Evolutionary conservation across 2,113 vertebrate genomes (phyloP).

Genomic region (Vireo altiloquus): DNA sequence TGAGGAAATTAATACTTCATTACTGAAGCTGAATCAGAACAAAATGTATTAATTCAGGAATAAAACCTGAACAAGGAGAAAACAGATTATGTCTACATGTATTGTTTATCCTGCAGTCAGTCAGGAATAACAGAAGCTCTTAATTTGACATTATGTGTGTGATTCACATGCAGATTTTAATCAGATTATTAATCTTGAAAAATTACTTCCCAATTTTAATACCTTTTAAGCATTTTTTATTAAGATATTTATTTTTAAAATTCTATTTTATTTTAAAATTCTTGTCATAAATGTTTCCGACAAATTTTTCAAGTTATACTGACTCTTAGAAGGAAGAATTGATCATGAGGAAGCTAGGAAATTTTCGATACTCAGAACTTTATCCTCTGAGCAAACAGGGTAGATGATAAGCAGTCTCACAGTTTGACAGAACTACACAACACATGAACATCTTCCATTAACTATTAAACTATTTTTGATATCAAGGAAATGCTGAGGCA

Average conservation of each 20-base stretch:
- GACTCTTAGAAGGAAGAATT: neutral
- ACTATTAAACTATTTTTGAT: neutral
- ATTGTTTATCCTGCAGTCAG: neutral
- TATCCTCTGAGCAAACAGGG: neutral
- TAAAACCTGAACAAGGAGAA: neutral
- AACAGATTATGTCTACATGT: neutral
- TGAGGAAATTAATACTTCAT: neutral
- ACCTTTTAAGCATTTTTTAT: neutral
- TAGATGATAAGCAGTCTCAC: neutral
- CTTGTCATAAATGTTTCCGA: neutral
- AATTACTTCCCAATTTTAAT: neutral
- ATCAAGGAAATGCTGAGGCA: neutral
- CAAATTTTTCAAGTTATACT: neutral
- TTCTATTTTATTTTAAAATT: neutral
- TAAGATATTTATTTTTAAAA: neutral
- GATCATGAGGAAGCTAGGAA: neutral
- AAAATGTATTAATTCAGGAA: neutral
- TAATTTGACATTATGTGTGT: neutral
- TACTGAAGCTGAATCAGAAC: neutral
- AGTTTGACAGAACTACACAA: neutral
- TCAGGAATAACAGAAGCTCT: neutral
- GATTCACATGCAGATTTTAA: neutral
- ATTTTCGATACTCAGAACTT: neutral
- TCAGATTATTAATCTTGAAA: neutral
- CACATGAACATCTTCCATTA: neutral